phyloP scores from a whole-genome alignment of 2,888 invertebrate species.

The Smittia aterrima region DNA sequence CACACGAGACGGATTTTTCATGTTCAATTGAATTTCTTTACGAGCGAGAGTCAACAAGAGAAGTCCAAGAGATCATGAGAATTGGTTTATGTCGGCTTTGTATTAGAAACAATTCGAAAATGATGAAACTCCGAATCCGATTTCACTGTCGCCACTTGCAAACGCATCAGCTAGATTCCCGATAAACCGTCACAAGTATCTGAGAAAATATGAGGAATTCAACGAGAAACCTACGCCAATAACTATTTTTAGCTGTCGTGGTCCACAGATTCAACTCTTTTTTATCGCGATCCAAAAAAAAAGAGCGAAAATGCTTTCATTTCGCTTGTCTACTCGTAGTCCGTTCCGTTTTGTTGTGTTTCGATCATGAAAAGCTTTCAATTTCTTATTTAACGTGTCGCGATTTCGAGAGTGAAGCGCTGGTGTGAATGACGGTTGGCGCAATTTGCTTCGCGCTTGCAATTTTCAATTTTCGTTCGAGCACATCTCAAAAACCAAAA shows the following conservation, averaged over 20 bases:
- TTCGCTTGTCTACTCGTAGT: conserved; percentile 19
- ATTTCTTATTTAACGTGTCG: not conserved
- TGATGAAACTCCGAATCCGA: too few relatives aligned
- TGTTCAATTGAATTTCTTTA: conserved; percentile 10
- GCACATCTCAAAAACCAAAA: not conserved
- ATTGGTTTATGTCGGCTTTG: not conserved
- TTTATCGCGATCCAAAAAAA: conserved; percentile 1
- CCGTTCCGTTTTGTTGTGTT: conserved; percentile 31
- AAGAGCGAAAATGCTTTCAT: conserved; percentile 15
- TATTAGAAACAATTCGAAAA: too few relatives aligned
- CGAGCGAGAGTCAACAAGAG: conserved; percentile 4
- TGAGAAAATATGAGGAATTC: not conserved
- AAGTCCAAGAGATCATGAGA: not conserved
- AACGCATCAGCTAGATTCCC: not conserved
- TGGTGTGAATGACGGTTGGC: conserved; percentile 23
- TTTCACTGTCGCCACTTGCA: not conserved
- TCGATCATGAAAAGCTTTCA: conserved; percentile 17
- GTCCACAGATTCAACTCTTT: not conserved
- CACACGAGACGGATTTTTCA: not conserved
- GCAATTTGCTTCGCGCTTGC: not conserved
- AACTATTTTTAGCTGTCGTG: conserved; percentile 35
- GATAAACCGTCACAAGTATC: not conserved
- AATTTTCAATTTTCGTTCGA: not conserved
- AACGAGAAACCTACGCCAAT: conserved; percentile 26
- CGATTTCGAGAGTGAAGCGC: not conserved